Conservation (phyloP, 1,140 invertebrate genomes). For the Cyclina sinensis region DNA sequence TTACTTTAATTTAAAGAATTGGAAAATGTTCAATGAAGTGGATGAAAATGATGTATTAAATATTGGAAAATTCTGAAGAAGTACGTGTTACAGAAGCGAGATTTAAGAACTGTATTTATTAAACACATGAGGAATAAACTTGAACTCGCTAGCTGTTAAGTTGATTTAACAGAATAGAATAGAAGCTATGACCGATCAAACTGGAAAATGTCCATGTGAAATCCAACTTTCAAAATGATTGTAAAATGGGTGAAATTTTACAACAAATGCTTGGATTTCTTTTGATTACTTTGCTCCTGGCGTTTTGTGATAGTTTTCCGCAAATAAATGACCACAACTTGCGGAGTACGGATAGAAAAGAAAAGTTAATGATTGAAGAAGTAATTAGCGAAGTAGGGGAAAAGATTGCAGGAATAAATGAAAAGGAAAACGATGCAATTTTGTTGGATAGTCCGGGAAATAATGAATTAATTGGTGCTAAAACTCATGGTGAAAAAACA, state of each 20-base stretch:
- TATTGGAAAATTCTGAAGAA: background rate
- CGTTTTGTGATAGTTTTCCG: constrained; percentile 25
- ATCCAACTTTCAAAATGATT: constrained; percentile 54
- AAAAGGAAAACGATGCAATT: background rate
- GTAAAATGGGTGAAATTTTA: constrained; percentile 53
- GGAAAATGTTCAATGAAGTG: background rate
- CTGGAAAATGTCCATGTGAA: constrained; percentile 16
- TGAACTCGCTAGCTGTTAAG: background rate
- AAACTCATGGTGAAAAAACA: background rate
- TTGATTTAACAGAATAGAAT: background rate
- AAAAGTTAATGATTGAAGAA: background rate
- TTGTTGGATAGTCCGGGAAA: background rate
- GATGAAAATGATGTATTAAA: background rate
- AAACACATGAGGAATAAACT: too few relatives aligned
- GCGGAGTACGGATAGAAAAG: background rate
- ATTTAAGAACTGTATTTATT: background rate
- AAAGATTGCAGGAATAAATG: background rate
- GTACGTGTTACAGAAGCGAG: background rate
- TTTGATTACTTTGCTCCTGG: constrained; percentile 17
- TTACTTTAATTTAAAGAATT: background rate
- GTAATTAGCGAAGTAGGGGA: background rate
- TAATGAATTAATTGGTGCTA: background rate
- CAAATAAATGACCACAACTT: constrained; percentile 4
- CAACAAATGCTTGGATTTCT: constrained; percentile 33
- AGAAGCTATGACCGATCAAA: background rate